A percentile compares a stretch with the other conserved stretches of the same genome.
phyloP scores from a whole-genome alignment of 2,888 invertebrate species.

The Cephus sareptanus region DNA sequence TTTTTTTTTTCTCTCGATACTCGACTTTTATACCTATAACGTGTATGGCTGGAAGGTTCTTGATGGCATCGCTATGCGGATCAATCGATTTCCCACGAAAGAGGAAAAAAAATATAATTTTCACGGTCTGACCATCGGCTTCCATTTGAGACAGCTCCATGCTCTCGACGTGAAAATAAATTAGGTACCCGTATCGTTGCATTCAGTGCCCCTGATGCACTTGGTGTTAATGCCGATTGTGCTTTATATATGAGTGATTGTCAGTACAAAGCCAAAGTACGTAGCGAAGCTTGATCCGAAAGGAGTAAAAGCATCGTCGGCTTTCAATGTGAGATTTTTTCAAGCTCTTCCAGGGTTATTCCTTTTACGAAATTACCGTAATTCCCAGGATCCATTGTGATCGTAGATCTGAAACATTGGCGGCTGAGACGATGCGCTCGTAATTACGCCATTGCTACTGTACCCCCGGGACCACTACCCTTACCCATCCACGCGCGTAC shows the following conservation, averaged over 20 bases:
- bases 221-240: neutral
- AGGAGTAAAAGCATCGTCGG: neutral
- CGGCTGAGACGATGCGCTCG: slow-evolving; percentile 41
- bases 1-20: neutral
- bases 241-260: neutral
- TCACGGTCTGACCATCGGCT: neutral
- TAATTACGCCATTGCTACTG: slow-evolving; percentile 55
- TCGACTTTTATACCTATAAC: neutral
- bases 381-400: slow-evolving; percentile 42
- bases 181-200: neutral
- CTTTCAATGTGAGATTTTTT: neutral
- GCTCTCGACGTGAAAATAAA: neutral
- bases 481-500: slow-evolving; percentile 29
- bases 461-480: slow-evolving; percentile 45
- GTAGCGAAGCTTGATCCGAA: neutral
- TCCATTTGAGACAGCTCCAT: neutral
- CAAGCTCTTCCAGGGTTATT: neutral
- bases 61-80: neutral
- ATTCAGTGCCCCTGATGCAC: neutral
- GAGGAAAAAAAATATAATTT: neutral
- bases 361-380: neutral
- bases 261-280: neutral
- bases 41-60: neutral
- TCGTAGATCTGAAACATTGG: slow-evolving; percentile 54
- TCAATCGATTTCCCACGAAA: neutral